Evolutionary conservation across 2,888 invertebrate genomes (phyloP), one percentile per base, ranked within the genome.

Genomic region (Idaea straminata): DNA sequence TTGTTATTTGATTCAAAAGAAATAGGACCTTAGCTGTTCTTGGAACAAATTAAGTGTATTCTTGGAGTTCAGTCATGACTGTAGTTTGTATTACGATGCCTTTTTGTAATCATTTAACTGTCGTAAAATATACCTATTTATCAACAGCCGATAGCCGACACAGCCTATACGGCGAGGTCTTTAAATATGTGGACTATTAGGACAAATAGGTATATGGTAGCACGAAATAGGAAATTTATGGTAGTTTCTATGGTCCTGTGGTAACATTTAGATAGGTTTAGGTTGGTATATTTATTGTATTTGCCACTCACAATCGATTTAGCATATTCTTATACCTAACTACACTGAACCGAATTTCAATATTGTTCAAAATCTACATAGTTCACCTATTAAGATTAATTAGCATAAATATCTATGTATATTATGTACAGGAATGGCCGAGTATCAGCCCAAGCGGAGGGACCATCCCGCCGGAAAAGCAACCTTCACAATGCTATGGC

Each of bases 401-500:
- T 58, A 58, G 15, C 15, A 5, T 15, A 15, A n/a, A 58, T 58
- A 58, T 58, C 15, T 58, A 62, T 68, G 38, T 72, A 62, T 66
- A 64, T 73, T 61, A 25, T 68, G 66, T 57, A 69, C 82, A 93
- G 93, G 89, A 92, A 92, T 90, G 91, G 92, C 70, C 85, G 89
- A 67, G 76, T 89, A 65, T 92, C 93, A 72, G 84, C 93, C 62
- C 95, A 95, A 82, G 94, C 95, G 72, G 92, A 92, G 75, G 96
- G 96, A 66, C 96, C 96, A 16, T 94, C 95, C 66, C 92, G 96
- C 76, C 94, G 95, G 72, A 96, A 96, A 82, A 96, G 96, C 83
- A 96, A 96, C 79, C 89, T 96, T 64, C 94, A 96, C 81, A 95
- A 95, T 83, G 91, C 94, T 70, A 88, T 92, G 90, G 87, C 90